Percentiles rank a stretch among this genome's conserved stretches.
phyloP scores from a whole-genome alignment of 2,113 vertebrate genomes.

The Neopipo cinnamomea region DNA sequence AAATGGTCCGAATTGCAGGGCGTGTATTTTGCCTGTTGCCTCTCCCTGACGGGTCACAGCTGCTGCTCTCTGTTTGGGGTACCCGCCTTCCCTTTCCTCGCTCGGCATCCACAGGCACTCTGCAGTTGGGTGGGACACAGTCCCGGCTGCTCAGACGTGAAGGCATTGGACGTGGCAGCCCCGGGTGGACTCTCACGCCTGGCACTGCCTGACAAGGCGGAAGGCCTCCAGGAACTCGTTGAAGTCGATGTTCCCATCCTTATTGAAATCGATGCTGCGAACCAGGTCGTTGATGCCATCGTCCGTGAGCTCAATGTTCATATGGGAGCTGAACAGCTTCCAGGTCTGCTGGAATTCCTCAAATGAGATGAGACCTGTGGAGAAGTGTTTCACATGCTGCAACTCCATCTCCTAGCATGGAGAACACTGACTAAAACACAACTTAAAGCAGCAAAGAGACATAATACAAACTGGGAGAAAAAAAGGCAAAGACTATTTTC shows the following conservation, averaged over 20 bases:
- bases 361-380: constrained; percentile 86
- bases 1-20: not conserved
- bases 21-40: not conserved
- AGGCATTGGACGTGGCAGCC: not conserved
- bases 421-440: not conserved
- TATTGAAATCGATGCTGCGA: constrained; percentile 94
- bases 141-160: not conserved
- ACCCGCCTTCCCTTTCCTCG: not conserved
- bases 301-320: constrained; percentile 81
- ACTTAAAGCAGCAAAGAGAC: not conserved
- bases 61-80: not conserved
- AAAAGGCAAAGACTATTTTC: not conserved
- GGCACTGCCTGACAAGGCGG: constrained; percentile 80
- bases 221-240: constrained; percentile 97
- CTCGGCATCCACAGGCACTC: not conserved
- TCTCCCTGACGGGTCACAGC: not conserved
- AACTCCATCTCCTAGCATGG: not conserved
- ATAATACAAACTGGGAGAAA: not conserved
- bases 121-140: not conserved
- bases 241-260: constrained; percentile 93
- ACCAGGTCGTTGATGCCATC: constrained; percentile 83
- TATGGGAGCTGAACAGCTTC: constrained; percentile 89
- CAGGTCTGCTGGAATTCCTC: constrained; percentile 92
- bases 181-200: not conserved
- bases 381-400: not conserved